Evolutionary conservation across 2,888 invertebrate species (phyloP).

Genomic region (Eugnorisma glareosa): DNA sequence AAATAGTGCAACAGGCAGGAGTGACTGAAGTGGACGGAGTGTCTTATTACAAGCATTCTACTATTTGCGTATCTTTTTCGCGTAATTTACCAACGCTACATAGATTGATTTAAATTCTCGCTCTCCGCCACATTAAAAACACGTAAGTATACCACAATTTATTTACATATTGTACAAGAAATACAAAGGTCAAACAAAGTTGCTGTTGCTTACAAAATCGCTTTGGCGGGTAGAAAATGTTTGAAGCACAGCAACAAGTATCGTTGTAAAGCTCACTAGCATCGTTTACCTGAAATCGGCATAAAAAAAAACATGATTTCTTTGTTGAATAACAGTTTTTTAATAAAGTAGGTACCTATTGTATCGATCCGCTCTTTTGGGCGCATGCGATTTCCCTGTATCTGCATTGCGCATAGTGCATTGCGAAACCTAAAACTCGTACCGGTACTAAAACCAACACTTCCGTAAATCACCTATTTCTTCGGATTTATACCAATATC

Average conservation of each 20-base stretch:
- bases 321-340: not conserved
- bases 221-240: slow-evolving; percentile 31
- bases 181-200: not conserved
- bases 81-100: not conserved
- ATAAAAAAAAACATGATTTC: not conserved
- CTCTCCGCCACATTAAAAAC: not conserved
- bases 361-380: not conserved
- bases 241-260: not conserved
- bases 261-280: not conserved
- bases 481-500: not conserved
- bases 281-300: not conserved
- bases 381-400: not conserved
- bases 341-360: not conserved
- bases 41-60: too few relatives aligned
- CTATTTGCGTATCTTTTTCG: too few relatives aligned
- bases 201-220: not conserved
- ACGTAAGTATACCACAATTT: slow-evolving; percentile 34
- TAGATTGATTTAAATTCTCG: not conserved
- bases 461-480: not conserved
- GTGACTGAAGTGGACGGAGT: too few relatives aligned
- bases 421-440: not conserved
- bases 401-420: too few relatives aligned
- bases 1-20: too few relatives aligned
- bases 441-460: not conserved
- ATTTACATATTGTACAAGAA: not conserved